A percentile compares a stretch with the other conserved stretches of the same genome.
These are phyloP conservation scores for Drosophila recens DNA, from an alignment of 2,888 invertebrate genomes.

Conservation along the genomic window DNA sequence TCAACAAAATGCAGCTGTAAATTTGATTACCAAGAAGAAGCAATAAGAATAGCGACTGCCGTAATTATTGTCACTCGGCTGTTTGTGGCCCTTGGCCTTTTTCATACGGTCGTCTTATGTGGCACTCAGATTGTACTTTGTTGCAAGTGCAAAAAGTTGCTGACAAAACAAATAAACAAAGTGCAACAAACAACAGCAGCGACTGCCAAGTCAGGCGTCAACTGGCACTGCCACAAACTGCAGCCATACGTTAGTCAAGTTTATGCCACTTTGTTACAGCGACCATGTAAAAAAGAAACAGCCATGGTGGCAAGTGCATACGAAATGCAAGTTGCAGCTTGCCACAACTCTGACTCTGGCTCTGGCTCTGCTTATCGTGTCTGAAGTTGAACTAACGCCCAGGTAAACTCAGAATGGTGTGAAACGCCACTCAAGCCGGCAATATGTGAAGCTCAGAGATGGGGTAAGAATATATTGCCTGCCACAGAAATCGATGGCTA, in stretches of 20 bases:
- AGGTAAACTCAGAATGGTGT: slow-evolving; percentile 31
- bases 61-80: slow-evolving; percentile 70
- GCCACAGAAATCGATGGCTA: slow-evolving; percentile 34
- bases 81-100: slow-evolving; percentile 45
- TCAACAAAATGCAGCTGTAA: slow-evolving; percentile 42
- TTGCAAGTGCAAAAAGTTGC: slow-evolving; percentile 54
- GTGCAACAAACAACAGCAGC: slow-evolving; percentile 33
- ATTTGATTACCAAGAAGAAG: slow-evolving; percentile 64
- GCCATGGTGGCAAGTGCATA: slow-evolving; percentile 37
- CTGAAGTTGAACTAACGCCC: slow-evolving; percentile 25
- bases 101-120: slow-evolving; percentile 37
- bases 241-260: slow-evolving; percentile 71
- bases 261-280: slow-evolving; percentile 60
- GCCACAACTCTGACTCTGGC: slow-evolving; percentile 14
- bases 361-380: slow-evolving; percentile 28
- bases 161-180: slow-evolving; percentile 38
- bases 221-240: slow-evolving; percentile 40
- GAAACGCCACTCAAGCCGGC: slow-evolving; percentile 21
- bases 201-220: slow-evolving; percentile 52
- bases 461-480: not conserved
- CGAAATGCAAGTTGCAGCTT: slow-evolving; percentile 36
- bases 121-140: slow-evolving; percentile 59
- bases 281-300: slow-evolving; percentile 34
- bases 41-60: slow-evolving; percentile 41
- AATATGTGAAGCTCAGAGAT: slow-evolving; percentile 11